Evolutionary conservation across 1,140 invertebrate genomes (phyloP), one percentile per base, ranked within the genome.

Genomic region (Lerema accius): DNA sequence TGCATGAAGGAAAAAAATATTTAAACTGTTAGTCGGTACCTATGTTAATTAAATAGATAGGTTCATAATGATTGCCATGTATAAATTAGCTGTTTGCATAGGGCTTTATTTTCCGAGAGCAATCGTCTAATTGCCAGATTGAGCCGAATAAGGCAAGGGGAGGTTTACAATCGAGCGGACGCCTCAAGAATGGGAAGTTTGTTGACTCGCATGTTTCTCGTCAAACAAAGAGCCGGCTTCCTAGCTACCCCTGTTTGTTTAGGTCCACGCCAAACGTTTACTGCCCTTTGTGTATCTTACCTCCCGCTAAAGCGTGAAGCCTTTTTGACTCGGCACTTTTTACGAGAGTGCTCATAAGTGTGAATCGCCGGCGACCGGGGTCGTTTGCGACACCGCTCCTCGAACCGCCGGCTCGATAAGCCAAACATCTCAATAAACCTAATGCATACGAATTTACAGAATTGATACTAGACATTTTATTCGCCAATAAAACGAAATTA

Each of bases 251-350:
- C 68, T 90, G 84, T 90, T 90, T 90, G 81, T 88, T 90, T 90
- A 90, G 86, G 86, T 81, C 84, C 85, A 76, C 69, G 72, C 78
- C 77, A 80, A 86, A 87, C 84, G 79, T 84, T 86, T 84, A 80
- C 84, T 84, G 83, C 79, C 84, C 84, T 85, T 84, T 87, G 80
- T 86, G 80, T 86, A 83, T 80, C 78, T 81, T 84, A 73, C 77
- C 80, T 80, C 78, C 82, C 73, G 72, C 79, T 76, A 82, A 85
- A 83, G 80, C 86, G 86, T 84, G 78, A 86, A 86, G 82, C 80
- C 84, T 87, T 87, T 87, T 89, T 86, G 84, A 89, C 86, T 87
- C 79, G 82, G 80, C 84, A 89, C 83, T 89, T 89, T 86, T 89
- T 87, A 82, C 71, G 63, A 89, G 84, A 77, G 84, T 73, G 72